These are phyloP conservation scores for Muscina levida DNA, from an alignment of 2,888 invertebrate genomes.

Conservation along the genomic window DNA sequence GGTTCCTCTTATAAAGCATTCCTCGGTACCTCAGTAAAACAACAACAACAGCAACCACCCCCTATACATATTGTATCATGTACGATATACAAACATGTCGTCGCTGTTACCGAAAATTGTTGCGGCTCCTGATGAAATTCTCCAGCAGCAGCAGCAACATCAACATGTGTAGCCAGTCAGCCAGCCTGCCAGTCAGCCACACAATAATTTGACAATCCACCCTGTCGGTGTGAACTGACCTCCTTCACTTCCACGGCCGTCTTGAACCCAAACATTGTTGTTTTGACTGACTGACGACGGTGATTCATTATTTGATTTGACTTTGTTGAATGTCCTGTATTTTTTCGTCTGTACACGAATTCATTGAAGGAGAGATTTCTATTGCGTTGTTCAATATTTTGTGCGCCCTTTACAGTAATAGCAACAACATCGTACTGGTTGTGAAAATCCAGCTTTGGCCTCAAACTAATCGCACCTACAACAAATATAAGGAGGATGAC, in stretches of 20 bases:
- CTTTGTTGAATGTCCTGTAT: slow-evolving; percentile 48
- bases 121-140: slow-evolving; percentile 12
- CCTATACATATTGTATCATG: too few species aligned
- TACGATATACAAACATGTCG: too few species aligned
- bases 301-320: slow-evolving; percentile 54
- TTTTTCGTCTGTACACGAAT: slow-evolving; percentile 11
- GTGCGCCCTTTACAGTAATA: too few species aligned
- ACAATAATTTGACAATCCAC: neutral
- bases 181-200: neutral
- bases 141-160: slow-evolving; percentile 6
- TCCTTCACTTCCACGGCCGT: neutral
- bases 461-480: neutral
- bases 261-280: slow-evolving; percentile 6
- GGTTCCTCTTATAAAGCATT: too few species aligned
- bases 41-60: too few species aligned
- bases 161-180: too few species aligned
- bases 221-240: neutral
- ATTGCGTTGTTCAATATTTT: slow-evolving; percentile 32
- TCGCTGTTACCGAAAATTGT: too few species aligned
- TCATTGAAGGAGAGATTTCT: slow-evolving; percentile 34
- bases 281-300: neutral
- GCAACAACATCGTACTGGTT: slow-evolving; percentile 33
- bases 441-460: slow-evolving; percentile 28
- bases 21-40: too few species aligned
- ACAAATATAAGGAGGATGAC: too few species aligned